These are phyloP conservation scores for Acropora yongei DNA, from an alignment of 64 coral and sea anemone genomes.

Conservation along the genomic window DNA sequence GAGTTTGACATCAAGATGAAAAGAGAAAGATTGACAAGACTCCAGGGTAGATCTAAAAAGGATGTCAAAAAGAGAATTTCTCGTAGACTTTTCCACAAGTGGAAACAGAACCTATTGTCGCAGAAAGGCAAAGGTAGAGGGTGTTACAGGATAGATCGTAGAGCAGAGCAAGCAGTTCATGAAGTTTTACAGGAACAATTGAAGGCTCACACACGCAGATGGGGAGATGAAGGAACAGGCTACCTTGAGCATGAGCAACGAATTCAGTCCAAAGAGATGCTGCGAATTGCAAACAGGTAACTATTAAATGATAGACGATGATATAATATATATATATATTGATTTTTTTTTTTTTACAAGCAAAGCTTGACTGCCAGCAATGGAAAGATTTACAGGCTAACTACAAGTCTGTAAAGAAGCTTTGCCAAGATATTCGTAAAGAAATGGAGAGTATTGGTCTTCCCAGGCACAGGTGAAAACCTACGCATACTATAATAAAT, in stretches of 20 bases:
- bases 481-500: conserved; percentile 18
- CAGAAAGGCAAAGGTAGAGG: conserved; percentile 54
- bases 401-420: conserved; percentile 3
- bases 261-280: conserved; percentile 52
- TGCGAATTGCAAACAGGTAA: conserved; percentile 52
- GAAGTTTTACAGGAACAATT: conserved; percentile 52
- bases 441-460: conserved; percentile 27
- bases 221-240: conserved; percentile 59
- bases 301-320: conserved; percentile 4
- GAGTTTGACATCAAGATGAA: conserved; percentile 27
- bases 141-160: conserved; percentile 33
- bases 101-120: conserved; percentile 34
- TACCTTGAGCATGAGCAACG: conserved; percentile 47
- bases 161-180: conserved; percentile 52
- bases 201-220: conserved; percentile 33
- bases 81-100: conserved; percentile 26
- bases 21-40: conserved; percentile 27
- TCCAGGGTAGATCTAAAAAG: conserved; percentile 3
- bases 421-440: conserved; percentile 21
- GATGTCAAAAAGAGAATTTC: conserved; percentile 22
- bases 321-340: too few relatives aligned
- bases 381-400: conserved; percentile 24
- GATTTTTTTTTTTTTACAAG: conserved; percentile 8
- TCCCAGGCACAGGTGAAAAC: conserved; percentile 51
- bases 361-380: conserved; percentile 5